These are phyloP conservation scores for Hydropsyche tenuis DNA, from an alignment of 1,140 invertebrate species.

Conservation along the genomic window DNA sequence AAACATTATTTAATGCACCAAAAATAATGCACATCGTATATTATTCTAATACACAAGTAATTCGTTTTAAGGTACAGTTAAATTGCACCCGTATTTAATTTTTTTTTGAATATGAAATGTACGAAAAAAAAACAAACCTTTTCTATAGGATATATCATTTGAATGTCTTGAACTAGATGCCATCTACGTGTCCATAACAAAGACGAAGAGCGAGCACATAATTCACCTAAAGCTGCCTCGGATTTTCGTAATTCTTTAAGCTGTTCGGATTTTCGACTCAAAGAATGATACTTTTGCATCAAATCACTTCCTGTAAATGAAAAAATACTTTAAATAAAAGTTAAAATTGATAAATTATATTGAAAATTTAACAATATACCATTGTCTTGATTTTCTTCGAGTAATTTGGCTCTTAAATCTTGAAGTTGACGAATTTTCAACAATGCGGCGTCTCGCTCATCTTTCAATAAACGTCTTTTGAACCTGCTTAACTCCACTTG, in stretches of 20 bases:
- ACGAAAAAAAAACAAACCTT: constrained; percentile 38
- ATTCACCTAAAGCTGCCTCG: constrained; percentile 53
- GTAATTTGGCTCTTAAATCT: constrained; percentile 56
- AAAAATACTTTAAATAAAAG: constrained; percentile 6
- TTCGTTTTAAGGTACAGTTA: too few species aligned
- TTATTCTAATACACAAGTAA: too few species aligned
- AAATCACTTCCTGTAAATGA: constrained; percentile 56
- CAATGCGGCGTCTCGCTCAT: constrained; percentile 59
- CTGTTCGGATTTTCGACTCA: constrained; percentile 54
- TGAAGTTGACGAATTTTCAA: constrained; percentile 58
- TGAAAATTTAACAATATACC: constrained; percentile 50
- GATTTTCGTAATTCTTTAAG: constrained; percentile 55
- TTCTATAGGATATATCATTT: constrained; percentile 43
- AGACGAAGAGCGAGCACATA: constrained; percentile 53
- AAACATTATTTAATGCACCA: too few species aligned
- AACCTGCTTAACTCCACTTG: constrained; percentile 60
- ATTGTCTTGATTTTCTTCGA: constrained; percentile 60
- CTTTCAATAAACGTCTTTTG: constrained; percentile 59
- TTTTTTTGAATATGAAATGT: too few species aligned
- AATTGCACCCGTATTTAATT: too few species aligned
- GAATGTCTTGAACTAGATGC: constrained; percentile 52
- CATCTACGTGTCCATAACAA: constrained; percentile 52
- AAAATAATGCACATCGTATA: too few species aligned
- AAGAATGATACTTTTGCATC: constrained; percentile 58
- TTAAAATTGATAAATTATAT: constrained; percentile 6